Percentiles rank a stretch among this genome's conserved stretches.
phyloP scores from a whole-genome alignment of 1,140 invertebrate species.

The Pteromalus puparum region DNA sequence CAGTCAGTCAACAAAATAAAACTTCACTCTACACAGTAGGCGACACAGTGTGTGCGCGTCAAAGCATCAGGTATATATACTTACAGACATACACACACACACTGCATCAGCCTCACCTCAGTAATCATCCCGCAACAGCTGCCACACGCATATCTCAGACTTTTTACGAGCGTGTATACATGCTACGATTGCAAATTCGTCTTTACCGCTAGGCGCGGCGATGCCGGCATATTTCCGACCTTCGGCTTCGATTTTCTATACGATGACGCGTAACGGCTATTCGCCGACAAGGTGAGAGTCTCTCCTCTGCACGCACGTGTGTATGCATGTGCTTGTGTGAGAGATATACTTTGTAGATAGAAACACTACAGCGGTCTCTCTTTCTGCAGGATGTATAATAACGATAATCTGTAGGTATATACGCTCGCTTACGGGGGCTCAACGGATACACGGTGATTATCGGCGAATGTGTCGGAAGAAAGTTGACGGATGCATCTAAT shows the following conservation, averaged over 20 bases:
- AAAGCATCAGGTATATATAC: too few species aligned
- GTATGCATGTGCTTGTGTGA: background rate
- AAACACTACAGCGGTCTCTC: background rate
- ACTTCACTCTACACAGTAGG: background rate
- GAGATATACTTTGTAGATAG: background rate
- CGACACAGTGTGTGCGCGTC: background rate
- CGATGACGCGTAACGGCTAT: slow-evolving; percentile 31
- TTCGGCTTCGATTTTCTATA: slow-evolving; percentile 1
- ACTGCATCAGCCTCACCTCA: background rate
- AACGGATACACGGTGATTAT: background rate
- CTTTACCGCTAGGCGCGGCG: slow-evolving; percentile 31
- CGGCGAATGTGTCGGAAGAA: background rate
- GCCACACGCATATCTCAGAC: background rate
- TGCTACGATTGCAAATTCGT: slow-evolving; percentile 24
- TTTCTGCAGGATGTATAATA: background rate
- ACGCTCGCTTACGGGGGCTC: too few species aligned
- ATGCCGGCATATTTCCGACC: background rate
- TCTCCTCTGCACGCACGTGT: background rate
- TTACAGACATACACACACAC: background rate
- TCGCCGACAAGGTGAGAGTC: background rate
- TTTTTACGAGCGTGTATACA: background rate
- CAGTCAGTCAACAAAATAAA: background rate
- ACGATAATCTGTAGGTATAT: background rate
- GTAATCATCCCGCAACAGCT: background rate
- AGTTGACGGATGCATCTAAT: background rate